A percentile compares a stretch with the other conserved stretches of the same genome.
These are phyloP conservation scores for Polyploca ridens DNA, from an alignment of 2,888 invertebrate species.

Conservation along the genomic window DNA sequence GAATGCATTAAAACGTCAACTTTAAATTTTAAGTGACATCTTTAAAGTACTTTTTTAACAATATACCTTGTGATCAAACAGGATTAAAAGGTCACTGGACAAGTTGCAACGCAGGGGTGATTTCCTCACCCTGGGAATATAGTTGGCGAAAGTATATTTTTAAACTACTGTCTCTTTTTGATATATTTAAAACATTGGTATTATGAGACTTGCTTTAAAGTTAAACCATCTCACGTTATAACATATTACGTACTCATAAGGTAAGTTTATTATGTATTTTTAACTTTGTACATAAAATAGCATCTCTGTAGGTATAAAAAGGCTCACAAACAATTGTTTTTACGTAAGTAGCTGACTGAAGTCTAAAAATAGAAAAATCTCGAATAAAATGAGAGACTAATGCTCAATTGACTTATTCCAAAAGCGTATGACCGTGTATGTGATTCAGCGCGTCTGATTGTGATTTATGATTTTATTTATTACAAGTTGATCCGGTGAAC, in stretches of 20 bases:
- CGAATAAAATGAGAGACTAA: background rate
- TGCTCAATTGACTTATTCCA: conserved; percentile 22
- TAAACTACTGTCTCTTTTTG: background rate
- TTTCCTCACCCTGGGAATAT: background rate
- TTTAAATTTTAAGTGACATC: too few relatives aligned
- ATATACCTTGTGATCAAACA: background rate
- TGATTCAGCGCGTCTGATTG: conserved; percentile 5
- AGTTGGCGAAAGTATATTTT: background rate
- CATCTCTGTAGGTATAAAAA: background rate
- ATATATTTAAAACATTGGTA: too few relatives aligned
- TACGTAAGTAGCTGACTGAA: background rate
- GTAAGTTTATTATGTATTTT: background rate
- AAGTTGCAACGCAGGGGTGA: background rate
- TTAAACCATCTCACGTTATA: too few relatives aligned
- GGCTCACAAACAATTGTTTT: background rate
- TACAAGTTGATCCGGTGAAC: too few relatives aligned
- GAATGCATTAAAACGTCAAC: too few relatives aligned
- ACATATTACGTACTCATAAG: too few relatives aligned
- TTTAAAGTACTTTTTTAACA: background rate
- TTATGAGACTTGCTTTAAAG: too few relatives aligned
- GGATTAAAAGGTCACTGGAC: conserved; percentile 11
- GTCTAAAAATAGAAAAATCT: background rate
- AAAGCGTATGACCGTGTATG: conserved; percentile 18
- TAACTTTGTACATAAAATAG: background rate
- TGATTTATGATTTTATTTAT: conserved; percentile 1